Evolutionary conservation across 2,888 invertebrate genomes (phyloP).

Genomic region (Cheiracanthium punctorium): DNA sequence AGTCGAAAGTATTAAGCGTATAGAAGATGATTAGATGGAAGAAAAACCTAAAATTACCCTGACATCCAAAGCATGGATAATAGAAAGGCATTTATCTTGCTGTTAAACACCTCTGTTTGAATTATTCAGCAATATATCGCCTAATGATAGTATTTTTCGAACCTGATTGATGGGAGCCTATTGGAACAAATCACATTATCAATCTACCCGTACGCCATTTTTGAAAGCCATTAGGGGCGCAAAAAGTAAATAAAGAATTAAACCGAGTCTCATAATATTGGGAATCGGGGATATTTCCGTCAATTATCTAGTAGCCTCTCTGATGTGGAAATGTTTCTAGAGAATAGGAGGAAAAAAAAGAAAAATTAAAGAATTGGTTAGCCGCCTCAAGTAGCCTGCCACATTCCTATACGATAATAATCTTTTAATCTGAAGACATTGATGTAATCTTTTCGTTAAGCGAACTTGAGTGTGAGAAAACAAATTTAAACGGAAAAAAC

Average conservation of each 20-base stretch:
- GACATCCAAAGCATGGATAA: no score
- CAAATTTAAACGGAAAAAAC: no score
- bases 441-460: no score
- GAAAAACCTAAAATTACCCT: background rate
- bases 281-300: background rate
- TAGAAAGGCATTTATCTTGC: background rate
- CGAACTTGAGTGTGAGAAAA: no score
- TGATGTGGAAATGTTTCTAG: no score
- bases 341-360: no score
- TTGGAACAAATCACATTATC: background rate
- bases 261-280: background rate
- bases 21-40: background rate
- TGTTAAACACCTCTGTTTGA: slow-evolving; percentile 10
- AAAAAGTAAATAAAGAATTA: slow-evolving; percentile 9
- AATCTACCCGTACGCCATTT: background rate
- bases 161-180: background rate
- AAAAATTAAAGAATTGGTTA: no score
- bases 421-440: no score
- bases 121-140: slow-evolving; percentile 7
- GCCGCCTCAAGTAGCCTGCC: no score
- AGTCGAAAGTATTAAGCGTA: background rate
- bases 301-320: background rate
- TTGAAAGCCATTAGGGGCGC: background rate
- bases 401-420: no score
- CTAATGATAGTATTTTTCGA: background rate